Conservation (phyloP, 1,140 invertebrate genomes). For the Drosophila busckii region DNA sequence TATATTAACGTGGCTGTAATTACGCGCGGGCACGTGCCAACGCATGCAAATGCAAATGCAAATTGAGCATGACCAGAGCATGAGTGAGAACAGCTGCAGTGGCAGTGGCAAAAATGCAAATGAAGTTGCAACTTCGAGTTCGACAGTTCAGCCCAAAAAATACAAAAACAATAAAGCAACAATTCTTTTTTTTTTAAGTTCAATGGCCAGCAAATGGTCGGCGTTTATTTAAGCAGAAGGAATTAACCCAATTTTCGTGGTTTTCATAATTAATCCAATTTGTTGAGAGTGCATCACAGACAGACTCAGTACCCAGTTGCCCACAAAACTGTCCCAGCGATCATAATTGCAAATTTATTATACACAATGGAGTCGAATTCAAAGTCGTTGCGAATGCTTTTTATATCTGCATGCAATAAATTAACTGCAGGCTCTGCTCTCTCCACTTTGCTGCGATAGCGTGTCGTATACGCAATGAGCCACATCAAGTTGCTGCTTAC, state of each 20-base stretch:
- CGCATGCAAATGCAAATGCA: background rate
- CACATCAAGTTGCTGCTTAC: no score
- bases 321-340: constrained; percentile 17
- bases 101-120: background rate
- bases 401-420: no score
- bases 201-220: constrained; percentile 32
- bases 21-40: constrained; percentile 28
- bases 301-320: background rate
- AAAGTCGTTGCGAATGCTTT: no score
- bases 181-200: no score
- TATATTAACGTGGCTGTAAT: constrained; percentile 65
- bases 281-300: constrained; percentile 33
- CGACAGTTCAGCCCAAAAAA: constrained; percentile 23
- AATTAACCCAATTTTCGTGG: constrained; percentile 73
- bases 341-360: constrained; percentile 75
- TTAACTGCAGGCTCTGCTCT: no score
- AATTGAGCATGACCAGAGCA: background rate
- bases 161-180: no score
- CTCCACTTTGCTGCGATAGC: no score
- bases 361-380: constrained; percentile 57
- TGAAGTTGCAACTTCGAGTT: constrained; percentile 7
- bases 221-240: constrained; percentile 66
- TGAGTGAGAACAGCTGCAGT: constrained; percentile 24
- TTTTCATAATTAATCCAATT: constrained; percentile 75
- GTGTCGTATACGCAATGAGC: no score